Conservation (phyloP, 2,888 invertebrate species). For the Lacanobia wlatinum region DNA sequence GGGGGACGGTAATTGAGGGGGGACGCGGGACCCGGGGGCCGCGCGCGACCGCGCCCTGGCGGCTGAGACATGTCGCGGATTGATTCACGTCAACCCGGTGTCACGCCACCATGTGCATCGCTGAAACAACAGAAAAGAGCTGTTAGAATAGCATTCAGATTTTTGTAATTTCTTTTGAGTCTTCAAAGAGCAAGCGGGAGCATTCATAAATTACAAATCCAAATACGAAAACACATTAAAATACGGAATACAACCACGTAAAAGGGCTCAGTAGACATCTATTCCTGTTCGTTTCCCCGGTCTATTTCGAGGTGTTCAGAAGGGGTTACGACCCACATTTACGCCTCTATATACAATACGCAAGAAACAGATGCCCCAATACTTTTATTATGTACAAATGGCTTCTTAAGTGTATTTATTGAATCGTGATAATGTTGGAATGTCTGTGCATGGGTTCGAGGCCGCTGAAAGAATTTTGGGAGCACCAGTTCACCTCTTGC, state of each 20-base stretch:
- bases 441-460: conserved; percentile 45
- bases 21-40: conserved; percentile 86
- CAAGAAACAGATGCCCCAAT: conserved; percentile 78
- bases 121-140: conserved; percentile 81
- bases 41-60: conserved; percentile 88
- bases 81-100: conserved; percentile 89
- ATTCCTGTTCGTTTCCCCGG: conserved; percentile 52
- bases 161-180: too few species aligned
- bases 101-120: conserved; percentile 89
- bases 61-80: conserved; percentile 90
- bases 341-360: conserved; percentile 65
- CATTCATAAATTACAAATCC: conserved; percentile 28
- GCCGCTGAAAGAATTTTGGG: conserved; percentile 27
- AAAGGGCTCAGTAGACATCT: conserved; percentile 42
- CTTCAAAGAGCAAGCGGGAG: conserved; percentile 20
- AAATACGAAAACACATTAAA: conserved; percentile 29
- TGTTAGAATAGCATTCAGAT: not conserved
- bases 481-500: conserved; percentile 38
- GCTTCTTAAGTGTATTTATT: conserved; percentile 66
- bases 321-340: conserved; percentile 72
- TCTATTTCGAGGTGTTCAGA: conserved; percentile 70
- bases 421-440: conserved; percentile 62
- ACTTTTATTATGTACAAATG: conserved; percentile 81
- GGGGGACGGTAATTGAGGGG: conserved; percentile 94
- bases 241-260: conserved; percentile 12